A percentile compares a stretch with the other conserved stretches of the same genome.
Conservation (phyloP, 2,113 vertebrate genomes). For the Ornithorhynchus anatinus region DNA sequence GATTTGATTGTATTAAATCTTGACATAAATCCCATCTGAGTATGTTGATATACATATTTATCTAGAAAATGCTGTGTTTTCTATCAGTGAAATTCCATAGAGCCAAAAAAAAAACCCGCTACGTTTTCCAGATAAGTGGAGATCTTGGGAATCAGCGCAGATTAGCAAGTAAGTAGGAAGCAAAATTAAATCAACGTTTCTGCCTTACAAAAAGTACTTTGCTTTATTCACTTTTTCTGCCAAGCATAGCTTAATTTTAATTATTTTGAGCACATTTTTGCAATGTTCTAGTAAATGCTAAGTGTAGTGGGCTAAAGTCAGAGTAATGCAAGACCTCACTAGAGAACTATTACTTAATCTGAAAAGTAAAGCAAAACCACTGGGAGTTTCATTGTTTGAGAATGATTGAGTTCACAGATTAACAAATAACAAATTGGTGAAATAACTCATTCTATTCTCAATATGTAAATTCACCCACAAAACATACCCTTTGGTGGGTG, state of each 20-base stretch:
- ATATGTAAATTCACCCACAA: too few species aligned
- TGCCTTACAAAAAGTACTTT: background rate
- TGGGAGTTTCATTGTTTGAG: background rate
- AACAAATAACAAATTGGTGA: background rate
- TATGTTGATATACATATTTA: too few species aligned
- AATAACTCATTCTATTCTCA: too few species aligned
- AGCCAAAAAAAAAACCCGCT: too few species aligned
- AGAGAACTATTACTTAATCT: background rate
- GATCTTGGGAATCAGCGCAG: background rate
- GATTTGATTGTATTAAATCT: too few species aligned
- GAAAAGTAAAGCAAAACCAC: constrained; percentile 8
- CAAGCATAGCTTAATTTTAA: background rate
- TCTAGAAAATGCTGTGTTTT: too few species aligned
- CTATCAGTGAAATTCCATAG: too few species aligned
- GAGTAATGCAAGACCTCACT: background rate
- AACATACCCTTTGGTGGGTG: too few species aligned
- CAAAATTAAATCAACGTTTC: background rate
- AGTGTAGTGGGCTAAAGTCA: background rate
- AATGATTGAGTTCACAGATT: constrained; percentile 19
- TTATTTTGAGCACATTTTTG: background rate
- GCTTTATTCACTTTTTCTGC: background rate
- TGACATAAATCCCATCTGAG: too few species aligned
- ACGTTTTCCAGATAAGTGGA: too few species aligned
- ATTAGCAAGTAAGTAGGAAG: background rate
- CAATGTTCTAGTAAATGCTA: background rate